A percentile compares a stretch with the other conserved stretches of the same genome.
Conservation (phyloP, 2,113 vertebrate species). For the Emydura subglobosa region DNA sequence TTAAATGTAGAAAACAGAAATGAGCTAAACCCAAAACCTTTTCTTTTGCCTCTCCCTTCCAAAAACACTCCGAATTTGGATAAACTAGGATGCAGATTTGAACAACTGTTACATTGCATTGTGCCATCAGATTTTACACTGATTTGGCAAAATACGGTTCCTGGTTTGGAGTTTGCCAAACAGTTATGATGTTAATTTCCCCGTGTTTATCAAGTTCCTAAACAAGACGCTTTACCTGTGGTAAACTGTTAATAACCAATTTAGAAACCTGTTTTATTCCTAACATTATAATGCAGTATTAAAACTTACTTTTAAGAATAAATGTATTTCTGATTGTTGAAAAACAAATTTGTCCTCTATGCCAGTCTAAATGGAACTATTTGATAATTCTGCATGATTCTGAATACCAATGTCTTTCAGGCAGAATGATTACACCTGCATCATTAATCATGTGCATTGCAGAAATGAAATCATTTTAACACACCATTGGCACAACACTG, state of each 20-base stretch:
- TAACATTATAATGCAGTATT: background rate
- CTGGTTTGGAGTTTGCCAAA: background rate
- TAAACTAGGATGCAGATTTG: background rate
- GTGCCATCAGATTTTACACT: background rate
- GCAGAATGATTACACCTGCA: background rate
- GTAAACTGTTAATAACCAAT: conserved; percentile 17
- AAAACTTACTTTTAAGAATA: background rate
- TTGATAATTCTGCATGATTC: background rate
- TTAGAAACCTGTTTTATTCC: background rate
- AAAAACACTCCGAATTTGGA: background rate
- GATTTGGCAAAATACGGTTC: fast-evolving
- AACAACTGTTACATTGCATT: background rate
- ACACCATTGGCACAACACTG: background rate
- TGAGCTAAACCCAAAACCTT: background rate
- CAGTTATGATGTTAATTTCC: background rate
- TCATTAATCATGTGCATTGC: background rate
- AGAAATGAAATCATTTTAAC: background rate
- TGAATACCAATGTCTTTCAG: background rate
- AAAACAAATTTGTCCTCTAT: conserved; percentile 48
- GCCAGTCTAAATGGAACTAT: background rate
- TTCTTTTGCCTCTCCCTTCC: background rate
- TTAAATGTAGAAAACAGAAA: background rate
- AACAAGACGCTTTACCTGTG: background rate
- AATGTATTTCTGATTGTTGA: background rate
- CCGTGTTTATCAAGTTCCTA: background rate